phyloP scores from a whole-genome alignment of 1,140 invertebrate genomes.

The Rhagoletis pomonella region DNA sequence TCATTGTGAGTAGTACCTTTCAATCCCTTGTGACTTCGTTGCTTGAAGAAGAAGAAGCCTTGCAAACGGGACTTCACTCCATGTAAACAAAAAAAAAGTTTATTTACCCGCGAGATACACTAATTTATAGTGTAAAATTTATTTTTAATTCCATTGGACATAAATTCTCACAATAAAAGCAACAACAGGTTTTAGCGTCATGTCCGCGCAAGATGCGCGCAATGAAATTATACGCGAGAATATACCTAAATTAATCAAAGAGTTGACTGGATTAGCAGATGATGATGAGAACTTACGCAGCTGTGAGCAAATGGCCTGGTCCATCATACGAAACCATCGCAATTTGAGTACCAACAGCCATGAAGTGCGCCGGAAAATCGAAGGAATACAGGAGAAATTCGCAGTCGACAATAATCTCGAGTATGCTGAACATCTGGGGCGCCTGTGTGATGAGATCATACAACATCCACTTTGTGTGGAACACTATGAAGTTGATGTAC shows the following conservation, averaged over 20 bases:
- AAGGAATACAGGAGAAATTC: conserved; percentile 66
- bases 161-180: no score
- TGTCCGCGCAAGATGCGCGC: conserved; percentile 56
- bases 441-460: conserved; percentile 60
- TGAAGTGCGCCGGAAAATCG: conserved; percentile 61
- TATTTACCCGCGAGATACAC: no score
- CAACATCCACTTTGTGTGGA: conserved; percentile 58
- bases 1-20: no score
- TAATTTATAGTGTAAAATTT: no score
- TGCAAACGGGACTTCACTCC: no score
- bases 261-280: conserved; percentile 57
- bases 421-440: conserved; percentile 59
- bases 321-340: conserved; percentile 60
- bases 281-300: background rate
- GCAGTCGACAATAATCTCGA: conserved; percentile 60
- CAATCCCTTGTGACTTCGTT: no score
- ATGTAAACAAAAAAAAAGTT: no score
- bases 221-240: conserved; percentile 57
- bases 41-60: no score
- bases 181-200: no score
- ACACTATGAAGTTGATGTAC: conserved; percentile 61
- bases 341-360: conserved; percentile 61
- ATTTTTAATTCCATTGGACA: no score
- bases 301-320: conserved; percentile 60
- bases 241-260: conserved; percentile 62